phyloP scores from a whole-genome alignment of 2,113 vertebrate genomes.

The Galemys pyrenaicus region DNA sequence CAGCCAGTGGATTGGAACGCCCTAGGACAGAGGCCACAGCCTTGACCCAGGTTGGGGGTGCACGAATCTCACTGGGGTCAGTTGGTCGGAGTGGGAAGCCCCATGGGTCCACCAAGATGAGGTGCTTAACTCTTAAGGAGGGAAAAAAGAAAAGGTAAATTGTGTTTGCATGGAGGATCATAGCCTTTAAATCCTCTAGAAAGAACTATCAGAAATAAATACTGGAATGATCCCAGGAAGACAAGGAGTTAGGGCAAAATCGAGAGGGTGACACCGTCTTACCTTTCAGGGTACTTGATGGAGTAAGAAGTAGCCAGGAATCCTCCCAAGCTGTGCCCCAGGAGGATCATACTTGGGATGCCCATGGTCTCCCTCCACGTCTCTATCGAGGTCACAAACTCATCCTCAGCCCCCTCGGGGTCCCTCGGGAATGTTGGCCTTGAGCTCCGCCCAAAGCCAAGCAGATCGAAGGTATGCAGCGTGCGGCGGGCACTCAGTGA shows the following conservation, averaged over 20 bases:
- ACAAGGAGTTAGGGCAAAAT: background rate
- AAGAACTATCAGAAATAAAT: background rate
- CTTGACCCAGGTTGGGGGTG: constrained; percentile 90
- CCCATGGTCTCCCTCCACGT: constrained; percentile 89
- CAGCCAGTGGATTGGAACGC: constrained; percentile 93
- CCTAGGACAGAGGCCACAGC: constrained; percentile 87
- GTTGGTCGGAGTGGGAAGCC: constrained; percentile 89
- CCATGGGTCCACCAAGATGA: constrained; percentile 95
- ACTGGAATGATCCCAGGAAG: background rate
- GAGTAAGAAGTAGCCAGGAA: constrained; percentile 90
- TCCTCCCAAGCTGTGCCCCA: constrained; percentile 90
- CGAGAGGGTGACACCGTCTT: background rate
- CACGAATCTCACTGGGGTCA: constrained; percentile 78
- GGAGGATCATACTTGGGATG: constrained; percentile 89
- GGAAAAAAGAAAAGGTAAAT: background rate
- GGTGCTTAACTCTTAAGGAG: constrained; percentile 90
- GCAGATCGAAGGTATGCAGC: constrained; percentile 90
- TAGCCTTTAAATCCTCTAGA: background rate
- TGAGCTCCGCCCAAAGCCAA: constrained; percentile 93
- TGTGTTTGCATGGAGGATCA: background rate
- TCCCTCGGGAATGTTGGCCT: constrained; percentile 89
- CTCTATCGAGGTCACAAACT: constrained; percentile 91
- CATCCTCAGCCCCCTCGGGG: constrained; percentile 89
- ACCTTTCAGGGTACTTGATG: constrained; percentile 91
- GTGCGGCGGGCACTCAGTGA: constrained; percentile 85